Evolutionary conservation across 2,797 vertebrate species (phyloP).

Genomic region (Mastacembelus armatus): DNA sequence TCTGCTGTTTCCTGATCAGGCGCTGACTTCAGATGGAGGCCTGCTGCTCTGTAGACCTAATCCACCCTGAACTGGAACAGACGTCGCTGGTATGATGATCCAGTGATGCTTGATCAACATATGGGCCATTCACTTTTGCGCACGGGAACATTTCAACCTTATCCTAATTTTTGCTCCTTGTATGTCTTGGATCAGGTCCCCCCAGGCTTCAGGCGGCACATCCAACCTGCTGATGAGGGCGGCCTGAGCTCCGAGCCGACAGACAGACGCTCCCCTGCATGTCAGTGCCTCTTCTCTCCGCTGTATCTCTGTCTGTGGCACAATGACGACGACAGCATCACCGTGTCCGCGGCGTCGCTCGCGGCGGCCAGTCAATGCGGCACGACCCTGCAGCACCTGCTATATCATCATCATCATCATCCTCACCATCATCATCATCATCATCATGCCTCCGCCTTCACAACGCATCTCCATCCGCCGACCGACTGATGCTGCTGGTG

Average conservation of each 20-base stretch:
- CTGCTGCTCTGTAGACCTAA: constrained; percentile 67
- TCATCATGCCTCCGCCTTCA: constrained; percentile 68
- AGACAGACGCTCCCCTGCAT: constrained; percentile 68
- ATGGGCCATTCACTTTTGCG: constrained; percentile 58
- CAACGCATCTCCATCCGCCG: constrained; percentile 68
- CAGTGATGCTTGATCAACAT: constrained; percentile 42
- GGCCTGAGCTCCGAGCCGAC: constrained; percentile 61
- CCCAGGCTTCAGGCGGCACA: constrained; percentile 50
- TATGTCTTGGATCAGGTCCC: constrained; percentile 4
- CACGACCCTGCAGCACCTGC: constrained; percentile 84
- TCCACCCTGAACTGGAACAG: constrained; percentile 66
- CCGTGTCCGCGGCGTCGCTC: constrained; percentile 70
- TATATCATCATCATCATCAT: constrained; percentile 67
- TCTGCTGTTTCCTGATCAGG: constrained; percentile 32
- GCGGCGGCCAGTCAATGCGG: constrained; percentile 86
- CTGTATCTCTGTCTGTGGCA: constrained; percentile 52
- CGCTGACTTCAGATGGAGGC: constrained; percentile 66
- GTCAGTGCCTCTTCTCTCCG: constrained; percentile 57
- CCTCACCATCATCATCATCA: constrained; percentile 54
- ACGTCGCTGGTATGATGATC: constrained; percentile 52
- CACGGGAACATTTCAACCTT: constrained; percentile 56
- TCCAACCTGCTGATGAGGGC: constrained; percentile 69
- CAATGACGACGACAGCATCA: constrained; percentile 74
- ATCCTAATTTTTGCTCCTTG: background rate
- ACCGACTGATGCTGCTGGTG: constrained; percentile 26